Evolutionary conservation across 2,113 vertebrate species (phyloP).

Genomic region (Anolis carolinensis): DNA sequence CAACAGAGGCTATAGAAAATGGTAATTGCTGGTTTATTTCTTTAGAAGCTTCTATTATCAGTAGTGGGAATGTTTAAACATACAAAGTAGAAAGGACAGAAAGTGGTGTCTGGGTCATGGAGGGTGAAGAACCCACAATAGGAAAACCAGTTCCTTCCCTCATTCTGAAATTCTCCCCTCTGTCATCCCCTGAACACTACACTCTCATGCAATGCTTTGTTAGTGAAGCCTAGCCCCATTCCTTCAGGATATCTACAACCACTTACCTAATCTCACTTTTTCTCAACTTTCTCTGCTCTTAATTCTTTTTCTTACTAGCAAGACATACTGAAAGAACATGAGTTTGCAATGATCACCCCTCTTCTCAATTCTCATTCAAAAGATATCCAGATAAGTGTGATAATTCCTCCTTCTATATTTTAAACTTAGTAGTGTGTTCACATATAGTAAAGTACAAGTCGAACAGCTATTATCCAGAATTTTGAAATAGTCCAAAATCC

Average conservation of each 20-base stretch:
- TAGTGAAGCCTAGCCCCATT: background rate
- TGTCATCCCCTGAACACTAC: background rate
- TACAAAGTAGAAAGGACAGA: constrained; percentile 15
- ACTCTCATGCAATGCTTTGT: too few species aligned
- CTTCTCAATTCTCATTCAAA: background rate
- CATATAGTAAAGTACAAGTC: background rate
- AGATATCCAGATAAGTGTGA: background rate
- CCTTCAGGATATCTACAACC: background rate
- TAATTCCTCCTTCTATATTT: background rate
- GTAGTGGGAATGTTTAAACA: constrained; percentile 30
- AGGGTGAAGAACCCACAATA: constrained; percentile 2
- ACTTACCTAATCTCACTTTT: background rate
- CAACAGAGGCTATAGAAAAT: constrained; percentile 18
- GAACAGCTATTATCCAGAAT: too few species aligned
- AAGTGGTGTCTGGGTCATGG: background rate
- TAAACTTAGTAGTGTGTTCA: background rate
- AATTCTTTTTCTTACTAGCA: background rate
- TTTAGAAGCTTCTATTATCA: constrained; percentile 30
- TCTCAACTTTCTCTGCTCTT: background rate
- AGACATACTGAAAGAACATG: background rate
- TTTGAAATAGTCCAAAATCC: too few species aligned
- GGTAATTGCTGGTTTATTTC: constrained; percentile 21
- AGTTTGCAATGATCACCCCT: background rate
- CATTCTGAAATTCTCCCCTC: background rate
- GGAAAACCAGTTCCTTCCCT: constrained; percentile 1